Conservation (phyloP, 1,140 invertebrate species). For the Heterodera carotae region DNA sequence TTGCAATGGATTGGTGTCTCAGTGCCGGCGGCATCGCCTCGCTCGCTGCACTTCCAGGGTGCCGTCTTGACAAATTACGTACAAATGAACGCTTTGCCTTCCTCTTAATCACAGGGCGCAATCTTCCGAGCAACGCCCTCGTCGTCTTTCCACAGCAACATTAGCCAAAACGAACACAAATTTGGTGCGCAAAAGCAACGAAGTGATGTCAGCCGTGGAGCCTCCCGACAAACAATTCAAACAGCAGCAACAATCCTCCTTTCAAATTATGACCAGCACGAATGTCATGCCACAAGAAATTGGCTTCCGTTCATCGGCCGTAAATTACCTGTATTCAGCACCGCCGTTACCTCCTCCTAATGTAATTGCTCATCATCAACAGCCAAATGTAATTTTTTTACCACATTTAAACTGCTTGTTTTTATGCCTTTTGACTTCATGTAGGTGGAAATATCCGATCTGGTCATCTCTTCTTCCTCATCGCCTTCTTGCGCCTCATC, state of each 20-base stretch:
- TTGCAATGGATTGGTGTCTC: constrained; percentile 39
- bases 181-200: not conserved
- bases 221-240: not conserved
- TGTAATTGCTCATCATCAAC: not conserved
- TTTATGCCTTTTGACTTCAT: not conserved
- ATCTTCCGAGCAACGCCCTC: constrained; percentile 28
- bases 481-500: not conserved
- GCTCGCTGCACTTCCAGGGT: constrained; percentile 12
- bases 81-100: not conserved
- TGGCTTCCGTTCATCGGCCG: not conserved
- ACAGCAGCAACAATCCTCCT: not conserved
- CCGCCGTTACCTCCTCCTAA: not conserved
- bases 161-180: not conserved
- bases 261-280: not conserved
- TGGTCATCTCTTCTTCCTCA: not conserved
- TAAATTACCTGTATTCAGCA: not conserved
- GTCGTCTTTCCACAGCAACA: constrained; percentile 21
- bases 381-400: not conserved
- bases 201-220: not conserved
- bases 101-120: constrained; percentile 12
- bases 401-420: constrained; percentile 2
- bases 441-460: not conserved
- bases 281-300: not conserved
- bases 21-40: constrained; percentile 38
- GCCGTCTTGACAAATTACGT: not conserved